Evolutionary conservation across 2,113 vertebrate species (phyloP), one percentile per base, ranked within the genome.

Genomic region (Anolis carolinensis): DNA sequence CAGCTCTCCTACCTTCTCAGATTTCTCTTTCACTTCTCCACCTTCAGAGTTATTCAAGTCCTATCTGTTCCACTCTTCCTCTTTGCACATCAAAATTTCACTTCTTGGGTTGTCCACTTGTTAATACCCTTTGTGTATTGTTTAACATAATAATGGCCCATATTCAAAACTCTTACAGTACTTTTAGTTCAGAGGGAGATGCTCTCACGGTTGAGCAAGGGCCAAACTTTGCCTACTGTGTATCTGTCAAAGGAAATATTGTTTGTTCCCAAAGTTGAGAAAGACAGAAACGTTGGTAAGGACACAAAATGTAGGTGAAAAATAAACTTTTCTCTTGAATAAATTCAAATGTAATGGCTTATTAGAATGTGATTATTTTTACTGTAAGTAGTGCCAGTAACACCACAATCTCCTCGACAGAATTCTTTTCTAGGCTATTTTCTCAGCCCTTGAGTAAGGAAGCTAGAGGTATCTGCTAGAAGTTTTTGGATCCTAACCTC

Each of bases 1-100:
- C n/a, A 52, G 65, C 73, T 92, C 90, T 16, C 44, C 83, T 27
- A 59, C 91, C 83, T 81, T 89, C 80, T 88, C 76, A 2, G 75
- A 89, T 82, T 68, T 84, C 55, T 82, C 55, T 39, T 50, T 87
- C 21, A 0, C 65, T 81, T 32, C 48, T 79, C 77, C 50, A 0
- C 0, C 77, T 85, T 44, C 18, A 55, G 71, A 70, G 25, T 87
- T 21, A 86, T 87, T 36, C 6, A 1, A 21, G 27, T 8, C 52
- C 7, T 2, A 1, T 48, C 27, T 9, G 34, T 86, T 82, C 83
- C 59, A 0, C 32, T 73, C 11, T 71, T 2, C 36, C 44, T 79
- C 30, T 86, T 18, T 27, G 30, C 72, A 77, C 18, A 7, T 59
- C 67, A 10, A 18, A 74, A n/a, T 62, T 55, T 65, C 36, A 36